Evolutionary conservation across 2,797 vertebrate genomes (phyloP).

Genomic region (Hippocampus kuda): DNA sequence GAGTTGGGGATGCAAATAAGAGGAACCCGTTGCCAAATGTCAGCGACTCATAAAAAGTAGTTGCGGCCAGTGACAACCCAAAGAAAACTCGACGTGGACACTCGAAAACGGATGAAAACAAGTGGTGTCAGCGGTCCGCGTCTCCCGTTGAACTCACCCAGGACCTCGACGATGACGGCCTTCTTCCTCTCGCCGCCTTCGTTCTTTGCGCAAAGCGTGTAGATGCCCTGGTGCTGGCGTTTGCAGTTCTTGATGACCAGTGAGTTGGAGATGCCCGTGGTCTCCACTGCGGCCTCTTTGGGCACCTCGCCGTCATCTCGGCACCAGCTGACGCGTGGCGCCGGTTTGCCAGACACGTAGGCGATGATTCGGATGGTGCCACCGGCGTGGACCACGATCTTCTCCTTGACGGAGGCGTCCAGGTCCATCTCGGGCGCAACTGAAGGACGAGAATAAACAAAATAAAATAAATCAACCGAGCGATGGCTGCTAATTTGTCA

Average conservation of each 20-base stretch:
- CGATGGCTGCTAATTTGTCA: not conserved
- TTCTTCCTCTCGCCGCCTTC: slow-evolving; percentile 92
- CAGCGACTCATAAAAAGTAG: not conserved
- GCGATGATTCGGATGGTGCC: slow-evolving; percentile 93
- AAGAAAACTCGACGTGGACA: too few relatives aligned
- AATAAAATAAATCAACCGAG: not conserved
- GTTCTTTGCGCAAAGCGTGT: slow-evolving; percentile 91
- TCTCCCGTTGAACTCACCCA: slow-evolving; percentile 69
- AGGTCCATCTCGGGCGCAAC: slow-evolving; percentile 91
- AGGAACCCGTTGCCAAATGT: not conserved
- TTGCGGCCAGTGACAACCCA: not conserved
- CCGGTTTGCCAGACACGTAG: slow-evolving; percentile 92
- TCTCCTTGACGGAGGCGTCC: slow-evolving; percentile 90
- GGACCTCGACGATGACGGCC: slow-evolving; percentile 87
- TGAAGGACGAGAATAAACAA: slow-evolving; percentile 32
- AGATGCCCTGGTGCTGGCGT: slow-evolving; percentile 88
- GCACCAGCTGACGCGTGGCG: slow-evolving; percentile 83
- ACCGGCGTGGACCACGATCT: slow-evolving; percentile 94
- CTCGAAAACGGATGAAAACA: too few relatives aligned
- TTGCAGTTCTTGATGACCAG: slow-evolving; percentile 91
- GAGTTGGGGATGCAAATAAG: too few relatives aligned
- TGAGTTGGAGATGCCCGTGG: slow-evolving; percentile 89
- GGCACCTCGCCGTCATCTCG: slow-evolving; percentile 82
- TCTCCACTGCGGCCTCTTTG: slow-evolving; percentile 84
- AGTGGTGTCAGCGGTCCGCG: too few relatives aligned